Evolutionary conservation across 2,113 vertebrate genomes (phyloP), one percentile per base, ranked within the genome.

Genomic region (Erpornis zantholeuca): DNA sequence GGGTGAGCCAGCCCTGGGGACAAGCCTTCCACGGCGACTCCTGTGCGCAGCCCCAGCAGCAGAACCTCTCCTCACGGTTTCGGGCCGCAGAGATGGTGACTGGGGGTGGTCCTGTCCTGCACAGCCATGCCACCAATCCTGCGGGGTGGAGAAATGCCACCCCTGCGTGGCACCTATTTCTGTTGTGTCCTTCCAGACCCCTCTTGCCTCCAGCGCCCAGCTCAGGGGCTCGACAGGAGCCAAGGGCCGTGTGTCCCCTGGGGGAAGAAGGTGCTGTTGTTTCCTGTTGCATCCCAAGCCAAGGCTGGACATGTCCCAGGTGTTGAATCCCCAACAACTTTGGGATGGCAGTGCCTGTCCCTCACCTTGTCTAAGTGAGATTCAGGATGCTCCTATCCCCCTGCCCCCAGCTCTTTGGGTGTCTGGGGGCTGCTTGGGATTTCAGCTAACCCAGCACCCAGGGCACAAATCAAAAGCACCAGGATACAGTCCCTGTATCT

Each of bases 231-330:
- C 0, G 0, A 49, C 11, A 19, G 71, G 31, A 94, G 52, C n/a
- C 25, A 4, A 50, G 52, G n/a, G 42, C 65, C 16, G 47, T 0
- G 0, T 1, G 3, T 63, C 42, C 69, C 8, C 0, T 0, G 0
- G 11, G 14, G 23, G 15, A 60, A 56, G 42, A 14, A 24, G 56
- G 11, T 42, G 56, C 35, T 10, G 22, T 11, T 49, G 6, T 15
- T 72, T 42, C 45, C 57, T 27, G 0, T 6, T 18, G 49, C 71
- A 49, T 65, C 54, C 79, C 71, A 56, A 38, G 8, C 4, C 1
- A 1, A 75, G 64, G 40, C 7, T 28, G 52, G 54, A 25, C 10
- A 0, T 1, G 11, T 10, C 49, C 44, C 44, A 47, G 24, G 1
- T 12, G 12, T 2, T 17, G 35, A 75, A 40, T 38, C 29, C 45